Percentiles rank a stretch among this genome's conserved stretches.
phyloP scores from a whole-genome alignment of 2,888 invertebrate genomes.

The Nycteola revayana region DNA sequence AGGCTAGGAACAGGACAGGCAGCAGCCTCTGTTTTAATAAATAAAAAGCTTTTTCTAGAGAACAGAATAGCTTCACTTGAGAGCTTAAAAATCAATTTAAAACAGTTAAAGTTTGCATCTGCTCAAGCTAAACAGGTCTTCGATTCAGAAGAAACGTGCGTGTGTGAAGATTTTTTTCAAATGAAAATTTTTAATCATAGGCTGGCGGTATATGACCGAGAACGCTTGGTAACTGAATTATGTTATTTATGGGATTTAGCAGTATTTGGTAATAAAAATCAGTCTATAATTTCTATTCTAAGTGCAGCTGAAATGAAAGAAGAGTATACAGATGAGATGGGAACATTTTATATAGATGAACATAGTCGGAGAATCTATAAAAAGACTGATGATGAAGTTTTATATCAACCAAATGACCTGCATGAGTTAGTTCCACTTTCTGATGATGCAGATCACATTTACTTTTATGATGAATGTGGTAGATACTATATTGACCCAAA shows the following conservation, averaged over 20 bases:
- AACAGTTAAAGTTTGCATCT: slow-evolving; percentile 6
- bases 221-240: slow-evolving; percentile 63
- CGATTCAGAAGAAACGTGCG: slow-evolving; percentile 38
- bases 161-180: slow-evolving; percentile 63
- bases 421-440: slow-evolving; percentile 59
- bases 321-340: slow-evolving; percentile 65
- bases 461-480: slow-evolving; percentile 72
- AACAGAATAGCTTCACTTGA: slow-evolving; percentile 53
- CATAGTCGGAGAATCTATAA: slow-evolving; percentile 69
- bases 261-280: slow-evolving; percentile 55
- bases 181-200: slow-evolving; percentile 67
- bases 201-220: slow-evolving; percentile 56
- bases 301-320: slow-evolving; percentile 63
- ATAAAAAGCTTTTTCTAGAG: slow-evolving; percentile 62
- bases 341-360: slow-evolving; percentile 62
- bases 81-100: slow-evolving; percentile 55
- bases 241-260: slow-evolving; percentile 67
- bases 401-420: slow-evolving; percentile 64
- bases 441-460: slow-evolving; percentile 60
- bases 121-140: too few relatives aligned
- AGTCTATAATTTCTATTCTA: slow-evolving; percentile 69
- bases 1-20: slow-evolving; percentile 49
- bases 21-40: slow-evolving; percentile 54
- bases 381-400: slow-evolving; percentile 46
- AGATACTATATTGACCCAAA: slow-evolving; percentile 60